Evolutionary conservation across 1,140 invertebrate genomes (phyloP).

Genomic region (Drosophila littoralis): DNA sequence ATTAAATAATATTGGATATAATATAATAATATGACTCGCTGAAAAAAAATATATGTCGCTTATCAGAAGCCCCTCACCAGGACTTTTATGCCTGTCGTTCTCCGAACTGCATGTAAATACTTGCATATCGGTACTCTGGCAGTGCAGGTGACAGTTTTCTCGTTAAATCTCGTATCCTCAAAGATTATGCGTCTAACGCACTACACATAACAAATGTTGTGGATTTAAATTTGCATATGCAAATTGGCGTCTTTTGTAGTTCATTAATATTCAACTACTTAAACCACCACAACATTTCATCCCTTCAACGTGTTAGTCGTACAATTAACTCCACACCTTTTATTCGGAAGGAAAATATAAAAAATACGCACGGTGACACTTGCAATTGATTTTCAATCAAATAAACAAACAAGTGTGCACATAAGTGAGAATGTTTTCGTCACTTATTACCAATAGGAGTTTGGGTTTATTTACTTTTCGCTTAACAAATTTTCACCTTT

Average conservation of each 20-base stretch:
- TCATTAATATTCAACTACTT: constrained; percentile 50
- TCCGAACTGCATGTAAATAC: no score
- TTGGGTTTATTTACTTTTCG: background rate
- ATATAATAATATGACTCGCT: no score
- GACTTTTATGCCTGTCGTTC: no score
- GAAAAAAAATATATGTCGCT: no score
- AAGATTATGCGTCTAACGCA: background rate
- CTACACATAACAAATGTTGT: constrained; percentile 2
- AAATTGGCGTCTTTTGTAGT: constrained; percentile 35
- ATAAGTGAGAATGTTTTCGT: constrained; percentile 13
- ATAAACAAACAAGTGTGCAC: constrained; percentile 51
- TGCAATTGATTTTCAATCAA: constrained; percentile 73
- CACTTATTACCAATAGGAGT: constrained; percentile 4
- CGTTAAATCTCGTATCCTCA: background rate
- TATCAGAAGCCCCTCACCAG: no score
- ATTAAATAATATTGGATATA: no score
- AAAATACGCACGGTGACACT: constrained; percentile 24
- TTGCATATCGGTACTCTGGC: background rate
- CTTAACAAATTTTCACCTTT: constrained; percentile 14
- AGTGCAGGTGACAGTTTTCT: constrained; percentile 14
- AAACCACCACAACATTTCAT: background rate
- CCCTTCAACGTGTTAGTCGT: constrained; percentile 2
- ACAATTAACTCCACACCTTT: constrained; percentile 1
- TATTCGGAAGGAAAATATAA: background rate
- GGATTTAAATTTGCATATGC: constrained; percentile 51